phyloP scores from a whole-genome alignment of 2,888 invertebrate species.

The Drosophila mimetica region DNA sequence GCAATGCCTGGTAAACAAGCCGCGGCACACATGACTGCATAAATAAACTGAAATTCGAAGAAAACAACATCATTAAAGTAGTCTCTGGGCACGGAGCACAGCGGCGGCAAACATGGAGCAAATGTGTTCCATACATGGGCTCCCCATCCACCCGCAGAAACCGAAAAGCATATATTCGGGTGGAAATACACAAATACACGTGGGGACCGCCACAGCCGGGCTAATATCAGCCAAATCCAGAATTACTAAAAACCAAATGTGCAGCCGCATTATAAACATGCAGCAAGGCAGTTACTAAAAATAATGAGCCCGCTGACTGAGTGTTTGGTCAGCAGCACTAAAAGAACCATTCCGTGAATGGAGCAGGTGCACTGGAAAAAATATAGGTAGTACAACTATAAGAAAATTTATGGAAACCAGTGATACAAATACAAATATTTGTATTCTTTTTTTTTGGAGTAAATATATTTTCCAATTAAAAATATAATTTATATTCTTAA shows the following conservation, averaged over 20 bases:
- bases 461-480: too few species aligned
- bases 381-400: not conserved
- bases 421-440: too few species aligned
- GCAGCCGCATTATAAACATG: constrained; percentile 56
- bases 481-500: too few species aligned
- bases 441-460: too few species aligned
- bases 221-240: constrained; percentile 59
- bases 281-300: constrained; percentile 43
- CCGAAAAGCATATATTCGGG: constrained; percentile 20
- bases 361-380: not conserved
- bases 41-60: constrained; percentile 56
- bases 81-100: constrained; percentile 6
- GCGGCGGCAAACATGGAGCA: constrained; percentile 21
- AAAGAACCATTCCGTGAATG: not conserved
- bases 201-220: constrained; percentile 8
- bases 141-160: too few species aligned
- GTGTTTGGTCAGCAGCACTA: constrained; percentile 35
- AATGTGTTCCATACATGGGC: constrained; percentile 22
- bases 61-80: constrained; percentile 66
- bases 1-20: constrained; percentile 57
- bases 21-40: constrained; percentile 51
- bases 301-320: constrained; percentile 55
- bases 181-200: not conserved
- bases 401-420: not conserved
- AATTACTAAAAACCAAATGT: constrained; percentile 72